Evolutionary conservation across 2,113 vertebrate species (phyloP).

Genomic region (Leptobrachium leishanense): DNA sequence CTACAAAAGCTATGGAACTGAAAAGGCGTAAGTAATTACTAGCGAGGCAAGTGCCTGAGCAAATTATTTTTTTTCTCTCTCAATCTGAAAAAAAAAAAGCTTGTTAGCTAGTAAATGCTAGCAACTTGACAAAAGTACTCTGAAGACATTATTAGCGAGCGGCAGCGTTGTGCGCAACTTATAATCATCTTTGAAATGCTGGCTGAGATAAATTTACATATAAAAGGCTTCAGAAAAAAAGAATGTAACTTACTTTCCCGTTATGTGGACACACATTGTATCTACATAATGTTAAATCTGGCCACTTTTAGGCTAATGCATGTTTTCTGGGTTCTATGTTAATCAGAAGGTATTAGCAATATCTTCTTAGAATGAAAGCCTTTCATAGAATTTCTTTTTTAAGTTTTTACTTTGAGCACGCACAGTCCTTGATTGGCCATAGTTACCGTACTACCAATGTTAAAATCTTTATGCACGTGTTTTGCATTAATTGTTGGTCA

Average conservation of each 20-base stretch:
- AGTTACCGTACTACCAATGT: too few species aligned
- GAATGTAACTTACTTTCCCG: background rate
- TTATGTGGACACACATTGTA: background rate
- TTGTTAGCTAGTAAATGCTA: constrained; percentile 69
- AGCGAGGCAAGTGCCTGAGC: constrained; percentile 71
- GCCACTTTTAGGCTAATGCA: background rate
- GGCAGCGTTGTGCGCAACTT: constrained; percentile 66
- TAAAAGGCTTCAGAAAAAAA: background rate
- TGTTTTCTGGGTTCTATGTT: background rate
- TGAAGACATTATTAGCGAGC: constrained; percentile 73
- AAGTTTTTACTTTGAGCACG: too few species aligned
- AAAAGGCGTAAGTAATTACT: constrained; percentile 88
- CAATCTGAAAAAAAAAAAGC: constrained; percentile 48
- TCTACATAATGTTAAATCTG: background rate
- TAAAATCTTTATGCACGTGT: too few species aligned
- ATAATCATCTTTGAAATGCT: constrained; percentile 58
- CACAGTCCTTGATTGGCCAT: too few species aligned
- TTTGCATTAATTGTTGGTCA: too few species aligned
- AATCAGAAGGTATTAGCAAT: background rate
- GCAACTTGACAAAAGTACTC: constrained; percentile 69
- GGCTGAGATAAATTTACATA: background rate
- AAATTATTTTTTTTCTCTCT: constrained; percentile 63
- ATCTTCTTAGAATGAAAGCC: background rate
- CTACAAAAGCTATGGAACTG: constrained; percentile 93
- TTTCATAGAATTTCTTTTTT: too few species aligned